These are phyloP conservation scores for Pseudorasbora parva DNA, from an alignment of 2,113 vertebrate species.

Conservation along the genomic window DNA sequence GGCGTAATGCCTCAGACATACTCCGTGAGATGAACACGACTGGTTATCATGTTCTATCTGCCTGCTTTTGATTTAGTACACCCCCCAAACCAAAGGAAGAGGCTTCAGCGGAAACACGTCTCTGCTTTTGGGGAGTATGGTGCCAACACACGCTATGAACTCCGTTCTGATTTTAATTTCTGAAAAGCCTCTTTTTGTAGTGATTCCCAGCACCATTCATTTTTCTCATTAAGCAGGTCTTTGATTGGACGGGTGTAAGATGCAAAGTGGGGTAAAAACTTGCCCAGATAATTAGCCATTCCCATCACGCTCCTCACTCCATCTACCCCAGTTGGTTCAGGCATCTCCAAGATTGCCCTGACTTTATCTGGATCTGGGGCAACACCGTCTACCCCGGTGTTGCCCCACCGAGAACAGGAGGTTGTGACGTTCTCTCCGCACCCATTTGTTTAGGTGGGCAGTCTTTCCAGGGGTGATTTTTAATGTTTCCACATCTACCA, in stretches of 20 bases:
- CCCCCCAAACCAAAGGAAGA: constrained; percentile 40
- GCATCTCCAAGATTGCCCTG: constrained; percentile 33
- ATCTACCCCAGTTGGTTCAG: constrained; percentile 24
- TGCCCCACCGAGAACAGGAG: too few species aligned
- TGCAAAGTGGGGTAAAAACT: constrained; percentile 41
- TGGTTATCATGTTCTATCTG: constrained; percentile 31
- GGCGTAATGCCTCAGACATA: constrained; percentile 32
- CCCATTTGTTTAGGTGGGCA: too few species aligned
- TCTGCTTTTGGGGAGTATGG: constrained; percentile 36
- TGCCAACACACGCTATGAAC: constrained; percentile 36
- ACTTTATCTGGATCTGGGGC: constrained; percentile 36
- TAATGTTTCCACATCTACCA: too few species aligned
- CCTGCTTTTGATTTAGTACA: constrained; percentile 30
- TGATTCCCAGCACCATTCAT: constrained; percentile 35
- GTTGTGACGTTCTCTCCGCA: too few species aligned
- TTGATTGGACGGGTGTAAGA: constrained; percentile 11
- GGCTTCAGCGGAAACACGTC: constrained; percentile 49
- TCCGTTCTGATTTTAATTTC: constrained; percentile 29
- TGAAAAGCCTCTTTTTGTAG: constrained; percentile 43
- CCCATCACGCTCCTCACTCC: constrained; percentile 30
- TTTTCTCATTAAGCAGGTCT: constrained; percentile 20
- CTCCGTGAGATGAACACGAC: constrained; percentile 36
- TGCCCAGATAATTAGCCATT: constrained; percentile 42
- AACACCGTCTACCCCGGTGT: background rate
- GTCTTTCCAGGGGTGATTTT: too few species aligned